Percentiles rank a stretch among this genome's conserved stretches.
Conservation (phyloP, 2,888 invertebrate species). For the Philhelius pedissequus region DNA sequence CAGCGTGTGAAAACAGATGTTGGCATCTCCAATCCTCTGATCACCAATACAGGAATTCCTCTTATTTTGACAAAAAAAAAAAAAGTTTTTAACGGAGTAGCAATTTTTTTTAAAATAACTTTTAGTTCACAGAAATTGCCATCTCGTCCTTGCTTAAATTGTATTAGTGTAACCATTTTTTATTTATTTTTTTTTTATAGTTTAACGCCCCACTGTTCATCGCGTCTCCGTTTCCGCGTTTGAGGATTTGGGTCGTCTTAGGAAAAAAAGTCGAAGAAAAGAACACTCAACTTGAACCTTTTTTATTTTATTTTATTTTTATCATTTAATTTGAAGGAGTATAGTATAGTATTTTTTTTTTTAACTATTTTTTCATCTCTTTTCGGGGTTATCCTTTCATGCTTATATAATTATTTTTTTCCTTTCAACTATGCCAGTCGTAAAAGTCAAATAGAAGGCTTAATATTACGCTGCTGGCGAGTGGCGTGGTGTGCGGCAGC, state of each 20-base stretch:
- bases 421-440: constrained; percentile 35
- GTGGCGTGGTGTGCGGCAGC: no score
- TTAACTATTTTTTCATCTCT: not conserved
- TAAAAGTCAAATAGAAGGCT: constrained; percentile 49
- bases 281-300: constrained; percentile 15
- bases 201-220: not conserved
- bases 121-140: no score
- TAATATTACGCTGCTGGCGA: constrained; percentile 29
- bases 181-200: no score
- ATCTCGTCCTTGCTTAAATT: no score
- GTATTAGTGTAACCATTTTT: no score
- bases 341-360: not conserved
- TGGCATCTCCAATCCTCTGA: no score
- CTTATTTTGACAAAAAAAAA: no score
- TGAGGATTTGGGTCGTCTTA: constrained; percentile 50
- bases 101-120: no score
- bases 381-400: constrained; percentile 38
- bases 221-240: not conserved
- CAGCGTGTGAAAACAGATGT: no score
- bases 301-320: not conserved
- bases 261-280: constrained; percentile 3
- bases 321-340: constrained; percentile 43
- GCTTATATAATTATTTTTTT: constrained; percentile 37
- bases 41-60: no score
- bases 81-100: no score